Evolutionary conservation across 2,113 vertebrate species (phyloP).

Genomic region (Gadus macrocephalus): DNA sequence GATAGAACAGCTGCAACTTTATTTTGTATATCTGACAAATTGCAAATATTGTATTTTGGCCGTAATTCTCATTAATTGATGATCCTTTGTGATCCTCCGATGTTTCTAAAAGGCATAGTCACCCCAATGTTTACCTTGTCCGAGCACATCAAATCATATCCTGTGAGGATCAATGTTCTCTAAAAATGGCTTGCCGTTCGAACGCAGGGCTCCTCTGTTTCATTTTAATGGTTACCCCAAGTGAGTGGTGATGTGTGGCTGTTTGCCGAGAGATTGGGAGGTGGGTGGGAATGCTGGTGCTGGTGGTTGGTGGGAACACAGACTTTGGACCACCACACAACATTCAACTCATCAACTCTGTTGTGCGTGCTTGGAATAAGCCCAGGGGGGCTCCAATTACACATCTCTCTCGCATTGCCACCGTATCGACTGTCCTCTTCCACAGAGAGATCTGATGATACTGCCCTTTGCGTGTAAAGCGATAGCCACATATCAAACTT

Average conservation of each 20-base stretch:
- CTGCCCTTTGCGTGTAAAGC: slow-evolving; percentile 68
- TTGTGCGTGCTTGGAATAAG: slow-evolving; percentile 72
- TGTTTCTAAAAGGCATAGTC: slow-evolving; percentile 18
- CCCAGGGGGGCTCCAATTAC: slow-evolving; percentile 65
- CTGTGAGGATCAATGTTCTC: slow-evolving; percentile 40
- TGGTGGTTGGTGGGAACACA: slow-evolving; percentile 30
- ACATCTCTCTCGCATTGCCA: slow-evolving; percentile 66
- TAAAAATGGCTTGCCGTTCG: slow-evolving; percentile 60
- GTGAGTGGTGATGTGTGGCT: slow-evolving; percentile 30
- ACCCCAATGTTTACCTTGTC: slow-evolving; percentile 24
- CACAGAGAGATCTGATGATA: slow-evolving; percentile 67
- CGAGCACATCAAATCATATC: slow-evolving; percentile 31
- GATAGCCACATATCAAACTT: slow-evolving; percentile 57
- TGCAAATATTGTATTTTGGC: no score
- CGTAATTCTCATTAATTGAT: no score
- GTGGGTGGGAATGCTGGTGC: slow-evolving; percentile 6
- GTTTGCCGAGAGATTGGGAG: slow-evolving; percentile 31
- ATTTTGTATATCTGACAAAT: no score
- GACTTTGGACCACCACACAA: slow-evolving; percentile 50
- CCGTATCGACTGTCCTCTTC: slow-evolving; percentile 70
- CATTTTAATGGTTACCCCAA: slow-evolving; percentile 59
- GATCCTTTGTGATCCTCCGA: no score
- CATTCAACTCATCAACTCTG: slow-evolving; percentile 58
- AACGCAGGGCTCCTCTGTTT: slow-evolving; percentile 45
- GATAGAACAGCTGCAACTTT: no score